Percentiles rank a stretch among this genome's conserved stretches.
Evolutionary conservation across 2,797 vertebrate species (phyloP).

Genomic region (Paratrypauchen microcephalus): DNA sequence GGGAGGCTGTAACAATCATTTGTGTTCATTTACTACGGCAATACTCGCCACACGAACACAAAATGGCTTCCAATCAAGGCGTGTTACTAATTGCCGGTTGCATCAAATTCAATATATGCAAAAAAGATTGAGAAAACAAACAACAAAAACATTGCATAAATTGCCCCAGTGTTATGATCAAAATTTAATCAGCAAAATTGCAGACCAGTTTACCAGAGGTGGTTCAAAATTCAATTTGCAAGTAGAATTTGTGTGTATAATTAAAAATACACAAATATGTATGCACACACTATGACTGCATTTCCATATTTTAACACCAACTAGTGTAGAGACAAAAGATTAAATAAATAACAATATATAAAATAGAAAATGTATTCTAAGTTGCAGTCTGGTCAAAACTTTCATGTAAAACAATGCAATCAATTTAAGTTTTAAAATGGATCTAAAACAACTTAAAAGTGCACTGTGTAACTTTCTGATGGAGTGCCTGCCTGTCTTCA

Average conservation of each 20-base stretch:
- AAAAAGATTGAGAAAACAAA: slow-evolving; percentile 25
- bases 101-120: slow-evolving; percentile 46
- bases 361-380: not conserved
- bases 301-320: not conserved
- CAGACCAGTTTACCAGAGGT: slow-evolving; percentile 3
- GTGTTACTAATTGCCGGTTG: slow-evolving; percentile 67
- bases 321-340: not conserved
- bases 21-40: slow-evolving; percentile 67
- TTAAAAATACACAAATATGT: not conserved
- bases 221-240: not conserved
- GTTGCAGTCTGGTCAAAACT: not conserved
- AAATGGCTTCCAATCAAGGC: slow-evolving; percentile 69
- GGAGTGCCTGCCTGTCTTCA: too few relatives aligned
- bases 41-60: slow-evolving; percentile 63
- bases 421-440: too few relatives aligned
- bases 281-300: not conserved
- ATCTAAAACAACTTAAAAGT: too few relatives aligned
- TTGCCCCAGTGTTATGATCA: not conserved
- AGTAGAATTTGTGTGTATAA: not conserved
- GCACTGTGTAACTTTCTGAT: too few relatives aligned
- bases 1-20: slow-evolving; percentile 74
- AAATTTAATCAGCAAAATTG: slow-evolving; percentile 10
- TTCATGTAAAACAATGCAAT: not conserved
- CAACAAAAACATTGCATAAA: slow-evolving; percentile 6
- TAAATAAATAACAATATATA: not conserved